Evolutionary conservation across 1,140 invertebrate species (phyloP), one percentile per base, ranked within the genome.

Genomic region (Macrobrachium nipponense): DNA sequence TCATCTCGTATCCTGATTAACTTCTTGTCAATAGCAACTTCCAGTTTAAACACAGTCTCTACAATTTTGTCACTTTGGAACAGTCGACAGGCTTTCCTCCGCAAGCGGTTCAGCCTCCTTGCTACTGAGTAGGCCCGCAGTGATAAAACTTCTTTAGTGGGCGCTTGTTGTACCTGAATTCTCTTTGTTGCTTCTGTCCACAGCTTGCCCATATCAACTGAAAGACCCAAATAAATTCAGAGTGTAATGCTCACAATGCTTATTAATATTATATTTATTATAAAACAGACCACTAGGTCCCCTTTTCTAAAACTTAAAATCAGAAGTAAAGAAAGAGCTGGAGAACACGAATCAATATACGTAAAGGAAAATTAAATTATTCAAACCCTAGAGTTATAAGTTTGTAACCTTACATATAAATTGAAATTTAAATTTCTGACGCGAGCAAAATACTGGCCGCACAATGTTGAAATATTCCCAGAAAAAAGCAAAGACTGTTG

Each of bases 111-210:
- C 27, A 93, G 84, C 18, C 91, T 88, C 7, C 90, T 88, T 0
- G 89, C 70, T 17, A 91, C 92, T 11, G 91, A 89, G 86, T 93
- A 93, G 0, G 91, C 90, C 17, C 91, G 89, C 62, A 92, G 90
- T 7, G 92, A 93, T 43, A 93, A 87, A 0, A 91, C 90, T 88
- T 93, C 92, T 88, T 92, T 91, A 5, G 91, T 91, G 44, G 92
- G 92, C 8, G 92, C 92, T 11, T 90, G 87, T 61, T 36, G 80
- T 44, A 86, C 70, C 5, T 36, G 43, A 18, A 36, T 59, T 17
- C 70, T 58, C 76, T 59, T 83, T 18, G 51, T 79, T 2, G 82
- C 81, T 43, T 87, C 79, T 11, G 72, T 66, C 79, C 79, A 87
- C 51, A 87, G 72, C 61, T 87, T 81, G 20, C 86, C 80, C 73